Percentiles rank a stretch among this genome's conserved stretches.
Evolutionary conservation across 2,797 vertebrate genomes (phyloP).

Genomic region (Lepilemur septentrionalis): DNA sequence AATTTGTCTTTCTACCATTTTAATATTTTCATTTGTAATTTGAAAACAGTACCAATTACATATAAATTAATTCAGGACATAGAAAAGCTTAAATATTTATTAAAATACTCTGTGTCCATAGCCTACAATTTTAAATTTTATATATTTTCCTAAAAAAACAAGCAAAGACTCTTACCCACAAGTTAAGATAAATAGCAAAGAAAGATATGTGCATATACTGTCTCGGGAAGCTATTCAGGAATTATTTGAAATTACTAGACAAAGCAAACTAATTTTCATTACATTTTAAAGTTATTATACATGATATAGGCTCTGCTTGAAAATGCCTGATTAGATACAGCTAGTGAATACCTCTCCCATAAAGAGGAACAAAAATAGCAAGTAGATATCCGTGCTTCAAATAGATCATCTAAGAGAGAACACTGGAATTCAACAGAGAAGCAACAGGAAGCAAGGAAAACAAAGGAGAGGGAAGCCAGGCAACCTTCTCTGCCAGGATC

Average conservation of each 20-base stretch:
- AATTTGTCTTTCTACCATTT: neutral
- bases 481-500: neutral
- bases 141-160: neutral
- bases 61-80: neutral
- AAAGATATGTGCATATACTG: neutral
- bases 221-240: neutral
- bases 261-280: neutral
- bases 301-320: neutral
- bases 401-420: neutral
- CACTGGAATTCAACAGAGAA: neutral
- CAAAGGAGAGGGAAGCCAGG: neutral
- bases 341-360: neutral
- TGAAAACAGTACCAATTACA: neutral
- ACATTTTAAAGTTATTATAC: neutral
- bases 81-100: neutral
- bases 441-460: neutral
- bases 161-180: neutral
- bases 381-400: neutral
- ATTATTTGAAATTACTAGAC: neutral
- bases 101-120: neutral
- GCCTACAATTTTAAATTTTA: neutral
- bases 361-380: neutral
- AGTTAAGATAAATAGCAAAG: neutral
- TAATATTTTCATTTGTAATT: neutral
- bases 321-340: neutral